Conservation (phyloP, 2,113 vertebrate genomes). For the Corydoras sp. region DNA sequence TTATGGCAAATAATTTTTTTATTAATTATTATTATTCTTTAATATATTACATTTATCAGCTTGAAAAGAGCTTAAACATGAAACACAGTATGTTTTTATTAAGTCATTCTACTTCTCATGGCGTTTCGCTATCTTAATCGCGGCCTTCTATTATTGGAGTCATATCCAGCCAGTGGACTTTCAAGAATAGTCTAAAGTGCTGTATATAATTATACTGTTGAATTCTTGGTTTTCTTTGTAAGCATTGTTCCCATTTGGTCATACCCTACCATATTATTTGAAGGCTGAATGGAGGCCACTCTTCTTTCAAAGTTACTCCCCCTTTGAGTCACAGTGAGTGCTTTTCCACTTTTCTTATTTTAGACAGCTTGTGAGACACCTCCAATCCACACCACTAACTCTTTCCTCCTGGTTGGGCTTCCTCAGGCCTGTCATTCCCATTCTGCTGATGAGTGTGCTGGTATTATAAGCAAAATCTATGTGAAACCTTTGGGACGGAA, state of each 20-base stretch:
- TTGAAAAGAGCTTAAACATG: too few relatives aligned
- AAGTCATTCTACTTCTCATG: not conserved
- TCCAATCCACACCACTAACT: not conserved
- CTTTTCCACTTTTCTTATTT: constrained; percentile 19
- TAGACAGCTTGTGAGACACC: constrained; percentile 15
- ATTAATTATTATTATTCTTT: too few relatives aligned
- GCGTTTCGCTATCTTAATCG: constrained; percentile 27
- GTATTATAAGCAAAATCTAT: constrained; percentile 44
- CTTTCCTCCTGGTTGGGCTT: constrained; percentile 37
- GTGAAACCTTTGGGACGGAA: constrained; percentile 14
- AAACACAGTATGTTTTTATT: not conserved
- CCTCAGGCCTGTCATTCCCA: constrained; percentile 26
- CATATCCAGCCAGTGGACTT: constrained; percentile 14
- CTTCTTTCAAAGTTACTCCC: constrained; percentile 10
- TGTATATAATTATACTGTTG: constrained; percentile 36
- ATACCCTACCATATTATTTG: constrained; percentile 35
- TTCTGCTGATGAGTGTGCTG: constrained; percentile 38
- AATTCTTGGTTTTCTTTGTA: constrained; percentile 39
- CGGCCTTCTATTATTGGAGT: constrained; percentile 17
- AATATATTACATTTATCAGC: too few relatives aligned
- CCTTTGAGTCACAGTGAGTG: constrained; percentile 14
- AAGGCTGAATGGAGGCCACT: constrained; percentile 23
- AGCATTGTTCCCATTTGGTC: constrained; percentile 39
- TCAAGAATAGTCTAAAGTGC: constrained; percentile 23
- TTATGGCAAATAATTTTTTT: too few relatives aligned